A percentile compares a stretch with the other conserved stretches of the same genome.
Evolutionary conservation across 2,797 vertebrate species (phyloP).

Genomic region (Poeciliopsis turneri): DNA sequence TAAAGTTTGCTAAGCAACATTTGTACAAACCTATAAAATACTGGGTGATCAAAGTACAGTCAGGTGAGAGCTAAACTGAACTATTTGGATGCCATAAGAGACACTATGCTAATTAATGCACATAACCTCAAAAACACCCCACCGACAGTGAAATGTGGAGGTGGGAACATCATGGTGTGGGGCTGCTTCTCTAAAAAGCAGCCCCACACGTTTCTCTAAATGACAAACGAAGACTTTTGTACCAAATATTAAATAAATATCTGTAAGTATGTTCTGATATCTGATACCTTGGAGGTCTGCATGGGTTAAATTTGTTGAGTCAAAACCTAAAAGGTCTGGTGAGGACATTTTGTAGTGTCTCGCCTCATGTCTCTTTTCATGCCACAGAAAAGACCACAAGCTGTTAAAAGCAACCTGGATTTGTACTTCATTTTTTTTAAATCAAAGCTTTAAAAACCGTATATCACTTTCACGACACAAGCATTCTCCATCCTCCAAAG

Average conservation of each 20-base stretch:
- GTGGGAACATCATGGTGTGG: background rate
- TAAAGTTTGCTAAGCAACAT: background rate
- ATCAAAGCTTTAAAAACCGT: conserved; percentile 35
- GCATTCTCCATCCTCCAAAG: conserved; percentile 52
- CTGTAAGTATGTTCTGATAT: background rate
- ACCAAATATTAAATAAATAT: background rate
- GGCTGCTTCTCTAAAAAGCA: background rate
- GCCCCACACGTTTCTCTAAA: background rate
- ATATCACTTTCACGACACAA: conserved; percentile 26
- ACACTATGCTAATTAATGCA: background rate
- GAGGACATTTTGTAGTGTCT: background rate
- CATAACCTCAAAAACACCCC: no score
- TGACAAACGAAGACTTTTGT: background rate
- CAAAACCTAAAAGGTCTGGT: background rate
- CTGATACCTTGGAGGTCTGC: background rate
- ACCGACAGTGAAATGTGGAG: background rate
- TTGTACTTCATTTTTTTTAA: conserved; percentile 9
- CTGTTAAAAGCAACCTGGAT: background rate
- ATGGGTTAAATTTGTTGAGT: background rate
- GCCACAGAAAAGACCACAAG: background rate
- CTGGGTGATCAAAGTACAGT: no score
- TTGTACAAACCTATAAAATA: background rate
- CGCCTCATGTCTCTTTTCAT: background rate
- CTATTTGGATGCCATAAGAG: no score
- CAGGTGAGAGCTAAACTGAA: no score